These are phyloP conservation scores for Amblyteles armatorius DNA, from an alignment of 2,888 invertebrate genomes.

Conservation along the genomic window DNA sequence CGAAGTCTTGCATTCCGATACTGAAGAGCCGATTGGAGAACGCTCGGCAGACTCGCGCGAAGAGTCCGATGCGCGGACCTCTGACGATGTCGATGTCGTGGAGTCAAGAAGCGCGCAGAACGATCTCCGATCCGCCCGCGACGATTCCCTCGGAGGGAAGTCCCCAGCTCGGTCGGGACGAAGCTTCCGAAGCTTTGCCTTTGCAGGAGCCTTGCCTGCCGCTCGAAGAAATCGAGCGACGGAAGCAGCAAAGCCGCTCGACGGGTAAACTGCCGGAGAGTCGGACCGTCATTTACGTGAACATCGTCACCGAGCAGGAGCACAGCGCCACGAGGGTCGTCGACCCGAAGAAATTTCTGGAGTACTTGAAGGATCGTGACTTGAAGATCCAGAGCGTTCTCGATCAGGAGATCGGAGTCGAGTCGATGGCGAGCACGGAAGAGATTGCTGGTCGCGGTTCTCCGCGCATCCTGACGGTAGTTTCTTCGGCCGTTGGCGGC, in stretches of 20 bases:
- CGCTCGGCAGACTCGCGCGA: slow-evolving; percentile 64
- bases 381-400: slow-evolving; percentile 57
- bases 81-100: slow-evolving; percentile 71
- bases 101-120: slow-evolving; percentile 28
- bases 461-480: slow-evolving; percentile 70
- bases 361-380: slow-evolving; percentile 71
- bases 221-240: slow-evolving; percentile 20
- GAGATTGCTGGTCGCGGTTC: slow-evolving; percentile 39
- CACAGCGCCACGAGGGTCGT: slow-evolving; percentile 70
- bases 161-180: background rate
- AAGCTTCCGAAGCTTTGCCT: background rate
- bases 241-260: slow-evolving; percentile 17
- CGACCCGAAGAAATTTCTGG: slow-evolving; percentile 74
- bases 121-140: background rate
- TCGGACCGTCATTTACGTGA: slow-evolving; percentile 74
- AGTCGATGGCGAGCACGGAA: background rate
- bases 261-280: slow-evolving; percentile 55
- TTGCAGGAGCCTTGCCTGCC: background rate
- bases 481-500: slow-evolving; percentile 69
- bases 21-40: slow-evolving; percentile 73
- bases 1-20: slow-evolving; percentile 79
- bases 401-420: slow-evolving; percentile 33
- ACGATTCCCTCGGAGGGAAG: background rate
- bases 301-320: slow-evolving; percentile 74
- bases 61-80: slow-evolving; percentile 72